phyloP scores from a whole-genome alignment of 2,797 vertebrate genomes.

The Moxostoma hubbsi region DNA sequence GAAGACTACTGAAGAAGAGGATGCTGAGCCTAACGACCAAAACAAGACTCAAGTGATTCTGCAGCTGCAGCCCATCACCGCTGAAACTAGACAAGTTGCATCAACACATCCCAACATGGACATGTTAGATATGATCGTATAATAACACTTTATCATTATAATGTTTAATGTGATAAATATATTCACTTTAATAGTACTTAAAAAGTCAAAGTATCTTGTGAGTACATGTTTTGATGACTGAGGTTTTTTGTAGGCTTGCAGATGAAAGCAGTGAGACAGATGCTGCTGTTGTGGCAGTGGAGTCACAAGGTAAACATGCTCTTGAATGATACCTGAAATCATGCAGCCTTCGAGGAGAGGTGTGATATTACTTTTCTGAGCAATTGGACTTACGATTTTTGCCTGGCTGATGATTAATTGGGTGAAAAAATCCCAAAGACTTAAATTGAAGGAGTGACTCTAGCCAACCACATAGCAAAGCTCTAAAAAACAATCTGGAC shows the following conservation, averaged over 20 bases:
- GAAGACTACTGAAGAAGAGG: conserved; percentile 82
- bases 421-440: background rate
- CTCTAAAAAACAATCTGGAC: background rate
- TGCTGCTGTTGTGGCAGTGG: conserved; percentile 86
- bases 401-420: too few relatives aligned
- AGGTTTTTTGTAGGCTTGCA: conserved; percentile 76
- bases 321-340: too few relatives aligned
- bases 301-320: conserved; percentile 78
- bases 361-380: background rate
- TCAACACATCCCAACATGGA: background rate
- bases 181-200: background rate
- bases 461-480: background rate
- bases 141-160: background rate
- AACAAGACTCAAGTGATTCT: conserved; percentile 94
- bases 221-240: background rate
- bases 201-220: background rate
- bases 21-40: conserved; percentile 82
- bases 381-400: too few relatives aligned
- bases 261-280: conserved; percentile 86
- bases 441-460: background rate
- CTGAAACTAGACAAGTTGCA: conserved; percentile 58
- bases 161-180: background rate
- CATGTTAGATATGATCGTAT: background rate
- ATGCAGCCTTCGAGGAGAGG: too few relatives aligned
- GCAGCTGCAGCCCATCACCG: conserved; percentile 89